Conservation (phyloP, 1,140 invertebrate genomes). For the Brachionus sp. region DNA sequence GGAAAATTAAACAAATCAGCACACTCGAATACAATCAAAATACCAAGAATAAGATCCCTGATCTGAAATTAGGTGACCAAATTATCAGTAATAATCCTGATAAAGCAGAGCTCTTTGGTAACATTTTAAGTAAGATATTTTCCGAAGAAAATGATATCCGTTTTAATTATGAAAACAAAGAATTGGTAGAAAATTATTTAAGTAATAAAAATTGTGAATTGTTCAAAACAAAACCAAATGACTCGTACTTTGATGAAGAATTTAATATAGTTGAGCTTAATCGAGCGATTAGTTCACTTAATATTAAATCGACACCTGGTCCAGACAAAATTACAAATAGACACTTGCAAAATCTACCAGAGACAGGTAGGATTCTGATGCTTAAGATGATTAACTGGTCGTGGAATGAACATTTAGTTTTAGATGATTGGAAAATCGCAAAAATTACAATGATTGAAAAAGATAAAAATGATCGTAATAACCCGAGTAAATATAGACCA, state of each 20-base stretch:
- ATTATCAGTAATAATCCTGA: background rate
- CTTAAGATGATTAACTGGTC: background rate
- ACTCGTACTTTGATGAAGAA: background rate
- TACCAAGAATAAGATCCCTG: background rate
- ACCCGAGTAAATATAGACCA: background rate
- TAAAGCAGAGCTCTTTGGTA: too few species aligned
- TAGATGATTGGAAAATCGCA: background rate
- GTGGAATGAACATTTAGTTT: background rate
- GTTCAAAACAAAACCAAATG: background rate
- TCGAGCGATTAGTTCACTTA: background rate
- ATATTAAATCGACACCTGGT: background rate
- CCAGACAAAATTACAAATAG: background rate
- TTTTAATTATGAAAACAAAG: background rate
- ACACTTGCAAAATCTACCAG: background rate
- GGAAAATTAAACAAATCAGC: background rate
- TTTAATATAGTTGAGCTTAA: background rate
- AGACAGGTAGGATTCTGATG: background rate
- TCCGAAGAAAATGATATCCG: background rate
- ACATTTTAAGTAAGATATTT: background rate
- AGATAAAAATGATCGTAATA: background rate
- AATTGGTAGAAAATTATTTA: background rate
- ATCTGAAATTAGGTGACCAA: background rate
- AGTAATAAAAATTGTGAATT: background rate
- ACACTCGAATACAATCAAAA: background rate
- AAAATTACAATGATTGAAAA: constrained; percentile 12